Conservation (phyloP, 2,797 vertebrate genomes). For the Falco biarmicus region DNA sequence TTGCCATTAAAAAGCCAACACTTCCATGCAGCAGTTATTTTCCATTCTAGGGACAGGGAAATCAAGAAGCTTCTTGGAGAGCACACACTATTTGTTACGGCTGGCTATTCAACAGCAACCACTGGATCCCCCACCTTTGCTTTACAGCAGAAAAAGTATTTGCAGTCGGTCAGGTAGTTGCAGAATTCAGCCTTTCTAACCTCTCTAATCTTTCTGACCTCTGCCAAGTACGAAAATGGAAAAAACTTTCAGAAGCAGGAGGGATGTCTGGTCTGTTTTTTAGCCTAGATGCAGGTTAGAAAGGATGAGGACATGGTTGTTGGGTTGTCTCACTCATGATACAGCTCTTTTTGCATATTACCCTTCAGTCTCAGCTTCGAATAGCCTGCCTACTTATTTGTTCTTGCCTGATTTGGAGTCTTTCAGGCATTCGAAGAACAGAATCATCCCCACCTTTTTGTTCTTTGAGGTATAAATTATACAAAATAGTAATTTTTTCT, state of each 20-base stretch:
- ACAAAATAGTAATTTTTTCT: background rate
- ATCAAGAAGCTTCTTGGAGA: background rate
- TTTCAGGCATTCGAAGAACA: constrained; percentile 19
- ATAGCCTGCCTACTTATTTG: constrained; percentile 1
- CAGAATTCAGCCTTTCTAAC: background rate
- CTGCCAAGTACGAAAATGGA: background rate
- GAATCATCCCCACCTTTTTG: background rate
- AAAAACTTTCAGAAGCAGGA: background rate
- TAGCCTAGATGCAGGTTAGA: background rate
- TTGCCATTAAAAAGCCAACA: background rate
- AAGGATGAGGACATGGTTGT: background rate
- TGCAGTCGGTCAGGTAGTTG: background rate
- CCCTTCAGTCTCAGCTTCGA: background rate
- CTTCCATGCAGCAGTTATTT: background rate
- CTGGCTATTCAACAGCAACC: background rate
- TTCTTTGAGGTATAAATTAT: constrained; percentile 35
- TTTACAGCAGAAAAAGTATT: background rate
- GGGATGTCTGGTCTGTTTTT: background rate
- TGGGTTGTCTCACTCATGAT: background rate
- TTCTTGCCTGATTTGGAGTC: constrained; percentile 9
- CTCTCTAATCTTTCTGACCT: background rate
- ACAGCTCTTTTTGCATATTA: background rate
- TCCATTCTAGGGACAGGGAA: background rate
- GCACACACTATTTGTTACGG: background rate
- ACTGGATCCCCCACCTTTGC: background rate